Percentiles rank a stretch among this genome's conserved stretches.
Evolutionary conservation across 2,797 vertebrate species (phyloP).

Genomic region (Syndactyla subalaris): DNA sequence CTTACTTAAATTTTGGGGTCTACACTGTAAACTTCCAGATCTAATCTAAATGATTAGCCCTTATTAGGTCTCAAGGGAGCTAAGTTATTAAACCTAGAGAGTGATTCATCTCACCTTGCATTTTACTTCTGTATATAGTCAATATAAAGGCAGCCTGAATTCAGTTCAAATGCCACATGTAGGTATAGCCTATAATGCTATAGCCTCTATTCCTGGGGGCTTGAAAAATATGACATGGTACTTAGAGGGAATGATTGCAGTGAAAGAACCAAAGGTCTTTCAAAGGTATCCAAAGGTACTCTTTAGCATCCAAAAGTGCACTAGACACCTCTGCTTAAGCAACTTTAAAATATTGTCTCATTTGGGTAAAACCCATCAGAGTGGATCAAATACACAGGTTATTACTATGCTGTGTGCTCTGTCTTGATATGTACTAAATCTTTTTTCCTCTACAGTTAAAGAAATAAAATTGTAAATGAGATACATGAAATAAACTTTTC

Average conservation of each 20-base stretch:
- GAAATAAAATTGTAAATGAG: constrained; percentile 24
- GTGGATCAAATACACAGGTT: background rate
- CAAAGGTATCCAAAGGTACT: background rate
- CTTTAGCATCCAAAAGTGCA: background rate
- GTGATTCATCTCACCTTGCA: background rate
- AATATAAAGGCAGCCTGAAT: background rate
- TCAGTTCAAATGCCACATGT: background rate
- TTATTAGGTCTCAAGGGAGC: background rate
- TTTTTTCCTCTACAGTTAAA: background rate
- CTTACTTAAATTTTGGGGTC: background rate
- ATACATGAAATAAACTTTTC: background rate
- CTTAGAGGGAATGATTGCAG: background rate
- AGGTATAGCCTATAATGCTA: background rate
- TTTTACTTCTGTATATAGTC: background rate
- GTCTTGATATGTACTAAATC: background rate
- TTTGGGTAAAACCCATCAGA: background rate
- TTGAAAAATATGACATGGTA: background rate
- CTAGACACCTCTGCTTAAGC: background rate
- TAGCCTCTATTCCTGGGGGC: background rate
- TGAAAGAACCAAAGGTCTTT: background rate
- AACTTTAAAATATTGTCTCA: background rate
- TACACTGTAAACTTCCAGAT: background rate
- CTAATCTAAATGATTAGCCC: background rate
- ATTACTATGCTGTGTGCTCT: background rate
- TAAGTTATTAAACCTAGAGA: background rate